Evolutionary conservation across 2,888 invertebrate genomes (phyloP), one percentile per base, ranked within the genome.

Genomic region (Petrophora chlorosata): DNA sequence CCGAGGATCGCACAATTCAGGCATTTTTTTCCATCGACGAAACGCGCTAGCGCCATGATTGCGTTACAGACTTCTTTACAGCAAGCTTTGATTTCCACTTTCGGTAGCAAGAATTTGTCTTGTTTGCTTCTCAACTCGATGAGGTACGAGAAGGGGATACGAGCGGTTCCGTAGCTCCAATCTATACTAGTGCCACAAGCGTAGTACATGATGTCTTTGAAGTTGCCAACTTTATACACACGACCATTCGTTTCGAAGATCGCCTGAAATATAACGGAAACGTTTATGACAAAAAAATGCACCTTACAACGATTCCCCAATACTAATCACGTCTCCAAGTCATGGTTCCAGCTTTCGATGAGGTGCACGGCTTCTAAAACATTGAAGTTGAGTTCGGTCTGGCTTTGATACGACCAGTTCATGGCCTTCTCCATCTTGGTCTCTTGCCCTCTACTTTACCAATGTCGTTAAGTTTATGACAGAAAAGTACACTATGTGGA

Each of bases 221-320:
- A 88, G 53, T 82, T 85, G 0, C 90, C 90, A 2, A 90, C 88
- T 76, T 86, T 88, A 47, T 88, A 90, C 81, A 85, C 82, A 5
- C 79, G 75, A 5, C 88, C 85, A 15, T 64, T 80, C 1, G 82
- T 79, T 40, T 88, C 77, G 40, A 77, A 83, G 15, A 89, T 88
- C 9, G 87, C 88, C 89, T 90, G 63, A 33, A 76, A 76, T 5
- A 7, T 7, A 1, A 32, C 5, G 10, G 3, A 19, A 5, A n/a
- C n/a, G n/a, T n/a, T n/a, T n/a, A n/a, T n/a, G n/a, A n/a, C n/a
- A n/a, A n/a, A n/a, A n/a, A n/a, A n/a, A n/a, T n/a, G n/a, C n/a
- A n/a, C n/a, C n/a, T n/a, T n/a, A n/a, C 19, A 19, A 19, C 4
- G 1, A 19, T 5, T 5, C 1, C 1, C 7, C 19, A 19, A 1